These are phyloP conservation scores for Octopus sinensis DNA, from an alignment of 1,140 invertebrate genomes.

Conservation along the genomic window DNA sequence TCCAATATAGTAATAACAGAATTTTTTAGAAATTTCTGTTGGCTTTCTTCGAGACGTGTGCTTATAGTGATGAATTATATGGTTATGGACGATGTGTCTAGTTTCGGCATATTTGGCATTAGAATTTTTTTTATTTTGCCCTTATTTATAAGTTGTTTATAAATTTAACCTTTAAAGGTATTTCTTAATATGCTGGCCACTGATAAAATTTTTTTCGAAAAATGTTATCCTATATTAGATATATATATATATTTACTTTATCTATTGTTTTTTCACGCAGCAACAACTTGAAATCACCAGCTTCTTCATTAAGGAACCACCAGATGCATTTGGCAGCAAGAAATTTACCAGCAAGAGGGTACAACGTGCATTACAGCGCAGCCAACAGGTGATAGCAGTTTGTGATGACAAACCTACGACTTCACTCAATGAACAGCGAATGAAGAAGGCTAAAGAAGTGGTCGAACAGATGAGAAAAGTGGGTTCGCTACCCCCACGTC, in stretches of 20 bases:
- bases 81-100: too few species aligned
- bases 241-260: background rate
- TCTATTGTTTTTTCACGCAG: conserved; percentile 28
- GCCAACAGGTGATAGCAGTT: background rate
- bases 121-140: background rate
- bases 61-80: too few species aligned
- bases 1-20: too few species aligned
- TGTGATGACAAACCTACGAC: conserved; percentile 23
- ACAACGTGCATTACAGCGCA: conserved; percentile 23
- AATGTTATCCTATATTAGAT: background rate
- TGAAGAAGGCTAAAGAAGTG: conserved; percentile 10
- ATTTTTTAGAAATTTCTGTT: too few species aligned
- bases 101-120: background rate
- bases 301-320: conserved; percentile 39
- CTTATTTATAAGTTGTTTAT: background rate
- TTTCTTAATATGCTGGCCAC: background rate
- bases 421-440: conserved; percentile 14
- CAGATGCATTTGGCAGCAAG: conserved; percentile 18
- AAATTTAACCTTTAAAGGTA: background rate
- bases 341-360: conserved; percentile 37
- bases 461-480: conserved; percentile 16
- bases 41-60: too few species aligned
- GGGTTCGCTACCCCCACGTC: background rate
- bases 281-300: conserved; percentile 36
- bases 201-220: background rate